These are phyloP conservation scores for Poecilia wingei DNA, from an alignment of 2,797 vertebrate species.

Conservation along the genomic window DNA sequence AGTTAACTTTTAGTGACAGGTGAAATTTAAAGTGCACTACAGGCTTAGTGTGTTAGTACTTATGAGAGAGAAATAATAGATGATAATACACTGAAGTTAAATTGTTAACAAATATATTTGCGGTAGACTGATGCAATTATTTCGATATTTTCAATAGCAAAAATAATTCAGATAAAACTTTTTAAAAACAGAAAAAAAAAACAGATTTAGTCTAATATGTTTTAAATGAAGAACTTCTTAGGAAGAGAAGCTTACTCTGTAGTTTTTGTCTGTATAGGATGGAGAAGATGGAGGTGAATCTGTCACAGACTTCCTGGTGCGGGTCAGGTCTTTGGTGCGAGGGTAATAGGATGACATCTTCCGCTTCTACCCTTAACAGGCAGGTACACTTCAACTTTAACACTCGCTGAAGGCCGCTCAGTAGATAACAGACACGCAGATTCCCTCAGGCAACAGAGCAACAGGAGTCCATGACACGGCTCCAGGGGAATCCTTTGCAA, in stretches of 20 bases:
- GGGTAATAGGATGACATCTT: slow-evolving; percentile 91
- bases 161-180: not conserved
- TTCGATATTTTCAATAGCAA: not conserved
- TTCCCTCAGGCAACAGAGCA: slow-evolving; percentile 58
- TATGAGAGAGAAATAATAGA: too few relatives aligned
- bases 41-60: not conserved
- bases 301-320: slow-evolving; percentile 90
- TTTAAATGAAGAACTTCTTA: not conserved
- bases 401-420: slow-evolving; percentile 28
- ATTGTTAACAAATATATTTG: not conserved
- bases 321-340: slow-evolving; percentile 91
- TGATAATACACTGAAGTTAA: not conserved
- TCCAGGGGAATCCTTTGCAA: slow-evolving; percentile 61
- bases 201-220: not conserved
- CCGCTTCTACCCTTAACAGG: slow-evolving; percentile 36
- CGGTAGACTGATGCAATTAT: too few relatives aligned
- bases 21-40: not conserved
- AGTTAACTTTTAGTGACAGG: not conserved
- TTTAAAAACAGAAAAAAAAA: not conserved
- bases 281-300: slow-evolving; percentile 94
- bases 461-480: slow-evolving; percentile 64
- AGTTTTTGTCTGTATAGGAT: slow-evolving; percentile 91
- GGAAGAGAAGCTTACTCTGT: slow-evolving; percentile 84
- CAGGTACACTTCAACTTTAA: slow-evolving; percentile 52
- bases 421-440: slow-evolving; percentile 52